phyloP scores from a whole-genome alignment of 1,140 invertebrate genomes.

The Drosophila burlai region DNA sequence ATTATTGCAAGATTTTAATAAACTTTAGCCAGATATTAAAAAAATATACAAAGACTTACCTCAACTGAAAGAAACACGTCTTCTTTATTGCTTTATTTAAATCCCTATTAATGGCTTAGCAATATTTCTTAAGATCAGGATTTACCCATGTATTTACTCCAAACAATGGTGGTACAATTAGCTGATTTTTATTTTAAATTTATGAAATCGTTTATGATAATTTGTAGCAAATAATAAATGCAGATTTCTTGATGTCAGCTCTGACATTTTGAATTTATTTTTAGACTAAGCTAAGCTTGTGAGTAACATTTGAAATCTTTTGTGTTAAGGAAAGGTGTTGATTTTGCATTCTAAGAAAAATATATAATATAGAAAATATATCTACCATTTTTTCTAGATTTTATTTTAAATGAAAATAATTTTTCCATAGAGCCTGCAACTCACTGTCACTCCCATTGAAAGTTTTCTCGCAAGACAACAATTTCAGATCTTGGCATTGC shows the following conservation, averaged over 20 bases:
- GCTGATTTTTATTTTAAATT: background rate
- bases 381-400: too few relatives aligned
- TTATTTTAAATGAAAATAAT: background rate
- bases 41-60: too few relatives aligned
- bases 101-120: background rate
- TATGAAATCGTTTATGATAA: constrained; percentile 19
- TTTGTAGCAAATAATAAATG: constrained; percentile 9
- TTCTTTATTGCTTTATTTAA: constrained; percentile 5
- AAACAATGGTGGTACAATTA: constrained; percentile 14
- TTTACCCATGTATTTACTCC: constrained; percentile 2
- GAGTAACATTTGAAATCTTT: background rate
- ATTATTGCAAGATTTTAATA: background rate
- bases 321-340: constrained; percentile 1
- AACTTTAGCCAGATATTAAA: background rate
- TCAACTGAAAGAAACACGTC: background rate
- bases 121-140: background rate
- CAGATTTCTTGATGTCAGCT: background rate
- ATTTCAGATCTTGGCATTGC: constrained; percentile 33
- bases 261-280: constrained; percentile 15
- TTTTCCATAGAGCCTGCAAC: background rate
- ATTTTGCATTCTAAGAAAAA: background rate
- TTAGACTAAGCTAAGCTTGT: constrained; percentile 5
- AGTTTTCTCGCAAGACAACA: constrained; percentile 10
- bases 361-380: background rate
- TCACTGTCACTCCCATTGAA: constrained; percentile 12